A percentile compares a stretch with the other conserved stretches of the same genome.
Conservation (phyloP, 1,140 invertebrate genomes). For the Psilanteris sp. region DNA sequence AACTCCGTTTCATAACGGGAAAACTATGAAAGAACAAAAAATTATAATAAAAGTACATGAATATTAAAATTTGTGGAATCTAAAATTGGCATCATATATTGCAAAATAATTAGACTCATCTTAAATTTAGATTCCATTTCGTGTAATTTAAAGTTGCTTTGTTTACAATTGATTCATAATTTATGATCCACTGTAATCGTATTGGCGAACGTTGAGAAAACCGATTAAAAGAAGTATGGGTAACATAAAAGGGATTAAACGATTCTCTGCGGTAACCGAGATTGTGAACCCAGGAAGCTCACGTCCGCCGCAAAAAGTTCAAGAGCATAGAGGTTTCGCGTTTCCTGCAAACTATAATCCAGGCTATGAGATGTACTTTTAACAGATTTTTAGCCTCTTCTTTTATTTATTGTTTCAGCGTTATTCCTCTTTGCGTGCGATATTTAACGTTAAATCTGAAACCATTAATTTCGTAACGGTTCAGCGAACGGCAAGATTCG, state of each 20-base stretch:
- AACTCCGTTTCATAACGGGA: no score
- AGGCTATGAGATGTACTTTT: constrained; percentile 9
- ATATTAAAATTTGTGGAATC: no score
- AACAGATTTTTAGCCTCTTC: constrained; percentile 11
- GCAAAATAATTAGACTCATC: no score
- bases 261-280: constrained; percentile 18
- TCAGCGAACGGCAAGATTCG: no score
- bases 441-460: constrained; percentile 1
- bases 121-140: no score
- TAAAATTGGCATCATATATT: no score
- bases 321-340: constrained; percentile 18
- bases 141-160: neutral
- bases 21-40: no score
- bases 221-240: constrained; percentile 31
- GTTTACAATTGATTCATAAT: neutral
- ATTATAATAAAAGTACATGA: no score
- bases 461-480: no score
- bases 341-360: constrained; percentile 31
- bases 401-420: neutral
- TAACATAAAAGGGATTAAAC: constrained; percentile 32
- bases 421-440: neutral
- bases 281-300: constrained; percentile 13
- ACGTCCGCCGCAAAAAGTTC: constrained; percentile 26
- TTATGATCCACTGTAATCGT: neutral
- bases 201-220: constrained; percentile 14